Percentiles rank a stretch among this genome's conserved stretches.
Evolutionary conservation across 2,888 invertebrate genomes (phyloP).

Genomic region (Drosophila quinaria): DNA sequence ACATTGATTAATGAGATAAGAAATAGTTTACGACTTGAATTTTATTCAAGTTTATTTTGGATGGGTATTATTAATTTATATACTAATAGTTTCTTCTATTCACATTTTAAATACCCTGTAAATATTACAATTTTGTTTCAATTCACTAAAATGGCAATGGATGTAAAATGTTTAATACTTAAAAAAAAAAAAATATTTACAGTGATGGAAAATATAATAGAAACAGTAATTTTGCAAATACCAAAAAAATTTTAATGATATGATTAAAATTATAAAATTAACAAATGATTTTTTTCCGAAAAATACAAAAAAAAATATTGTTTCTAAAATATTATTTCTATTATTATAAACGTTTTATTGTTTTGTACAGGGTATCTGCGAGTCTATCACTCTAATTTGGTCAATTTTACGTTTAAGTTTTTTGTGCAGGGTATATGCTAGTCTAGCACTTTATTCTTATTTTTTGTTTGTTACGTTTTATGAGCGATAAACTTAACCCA

Average conservation of each 20-base stretch:
- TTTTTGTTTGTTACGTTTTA: slow-evolving; percentile 39
- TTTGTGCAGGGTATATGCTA: slow-evolving; percentile 17
- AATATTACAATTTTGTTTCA: not conserved
- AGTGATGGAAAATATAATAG: no score
- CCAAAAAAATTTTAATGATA: no score
- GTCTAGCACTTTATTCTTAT: slow-evolving; percentile 7
- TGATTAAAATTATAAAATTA: no score
- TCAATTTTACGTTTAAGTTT: not conserved
- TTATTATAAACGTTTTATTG: not conserved
- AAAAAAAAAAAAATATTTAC: no score
- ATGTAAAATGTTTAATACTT: no score
- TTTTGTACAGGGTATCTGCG: not conserved
- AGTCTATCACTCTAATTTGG: not conserved
- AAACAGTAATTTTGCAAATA: no score
- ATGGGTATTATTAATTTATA: not conserved
- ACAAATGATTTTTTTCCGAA: no score
- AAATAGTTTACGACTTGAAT: not conserved
- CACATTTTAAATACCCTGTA: not conserved
- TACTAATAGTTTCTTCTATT: no score
- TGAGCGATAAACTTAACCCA: slow-evolving; percentile 56
- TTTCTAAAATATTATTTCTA: no score
- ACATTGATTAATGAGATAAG: not conserved
- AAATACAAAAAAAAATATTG: no score
- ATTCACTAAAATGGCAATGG: no score
- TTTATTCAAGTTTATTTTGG: not conserved